Conservation (phyloP, 2,888 invertebrate species). For the Leucozona laternaria region DNA sequence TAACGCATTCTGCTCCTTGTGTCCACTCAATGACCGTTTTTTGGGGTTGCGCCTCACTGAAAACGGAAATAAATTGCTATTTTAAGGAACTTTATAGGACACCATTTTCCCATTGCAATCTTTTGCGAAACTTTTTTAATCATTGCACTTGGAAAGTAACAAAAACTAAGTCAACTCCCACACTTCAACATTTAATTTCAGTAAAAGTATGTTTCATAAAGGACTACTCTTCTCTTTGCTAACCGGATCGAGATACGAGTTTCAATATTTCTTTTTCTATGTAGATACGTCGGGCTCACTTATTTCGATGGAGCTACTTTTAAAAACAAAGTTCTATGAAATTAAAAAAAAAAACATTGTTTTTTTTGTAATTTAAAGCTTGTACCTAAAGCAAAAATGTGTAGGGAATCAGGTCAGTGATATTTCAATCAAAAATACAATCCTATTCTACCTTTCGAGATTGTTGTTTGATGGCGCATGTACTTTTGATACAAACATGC, state of each 20-base stretch:
- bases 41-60: neutral
- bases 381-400: neutral
- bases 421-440: slow-evolving; percentile 7
- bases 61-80: slow-evolving; percentile 23
- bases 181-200: slow-evolving; percentile 46
- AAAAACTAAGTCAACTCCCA: slow-evolving; percentile 39
- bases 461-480: neutral
- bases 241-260: slow-evolving; percentile 20
- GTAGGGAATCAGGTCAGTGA: slow-evolving; percentile 11
- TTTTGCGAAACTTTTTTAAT: slow-evolving; percentile 46
- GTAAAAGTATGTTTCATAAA: slow-evolving; percentile 34
- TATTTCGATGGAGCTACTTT: slow-evolving; percentile 29
- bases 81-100: slow-evolving; percentile 27
- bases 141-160: slow-evolving; percentile 46
- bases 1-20: no score
- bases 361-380: slow-evolving; percentile 26
- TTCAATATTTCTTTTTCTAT: neutral
- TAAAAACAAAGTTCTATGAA: slow-evolving; percentile 29
- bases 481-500: neutral
- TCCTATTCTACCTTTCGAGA: neutral
- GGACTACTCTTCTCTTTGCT: slow-evolving; percentile 6
- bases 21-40: neutral
- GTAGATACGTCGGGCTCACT: neutral
- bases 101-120: slow-evolving; percentile 31
- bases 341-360: slow-evolving; percentile 22